A percentile compares a stretch with the other conserved stretches of the same genome.
Conservation (phyloP, 53 echinoderm and acorn worm species). For the Pentamera pediparva region DNA sequence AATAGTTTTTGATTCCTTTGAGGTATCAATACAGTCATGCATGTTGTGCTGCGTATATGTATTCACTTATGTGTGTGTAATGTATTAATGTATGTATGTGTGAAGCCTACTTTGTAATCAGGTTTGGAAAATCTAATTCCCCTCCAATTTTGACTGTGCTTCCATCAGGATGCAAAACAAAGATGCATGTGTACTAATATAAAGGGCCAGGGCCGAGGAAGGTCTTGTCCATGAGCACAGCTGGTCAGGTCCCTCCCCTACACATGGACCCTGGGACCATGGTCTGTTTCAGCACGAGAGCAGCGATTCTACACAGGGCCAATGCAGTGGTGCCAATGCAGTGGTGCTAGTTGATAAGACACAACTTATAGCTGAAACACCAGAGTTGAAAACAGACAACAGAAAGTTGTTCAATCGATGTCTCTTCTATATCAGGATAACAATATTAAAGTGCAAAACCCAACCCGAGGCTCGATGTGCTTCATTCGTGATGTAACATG, state of each 20-base stretch:
- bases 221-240: conserved; percentile 64
- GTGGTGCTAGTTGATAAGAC: conserved; percentile 93
- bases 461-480: too few species aligned
- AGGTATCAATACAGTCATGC: not conserved
- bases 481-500: too few species aligned
- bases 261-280: conserved; percentile 67
- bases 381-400: too few species aligned
- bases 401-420: too few species aligned
- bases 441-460: too few species aligned
- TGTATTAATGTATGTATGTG: not conserved
- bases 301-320: conserved; percentile 72
- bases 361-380: conserved; percentile 76
- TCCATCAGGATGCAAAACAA: too few species aligned
- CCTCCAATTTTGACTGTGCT: too few species aligned
- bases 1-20: not conserved
- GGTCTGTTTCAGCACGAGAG: conserved; percentile 82
- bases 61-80: not conserved
- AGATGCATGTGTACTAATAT: too few species aligned
- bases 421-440: too few species aligned
- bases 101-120: not conserved
- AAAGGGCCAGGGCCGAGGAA: conserved; percentile 66
- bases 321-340: conserved; percentile 93
- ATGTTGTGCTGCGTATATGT: not conserved
- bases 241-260: conserved; percentile 49
- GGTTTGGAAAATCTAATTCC: too few species aligned